phyloP scores from a whole-genome alignment of 35 echinoderm and acorn worm species.

The Nesometra sesokonis region DNA sequence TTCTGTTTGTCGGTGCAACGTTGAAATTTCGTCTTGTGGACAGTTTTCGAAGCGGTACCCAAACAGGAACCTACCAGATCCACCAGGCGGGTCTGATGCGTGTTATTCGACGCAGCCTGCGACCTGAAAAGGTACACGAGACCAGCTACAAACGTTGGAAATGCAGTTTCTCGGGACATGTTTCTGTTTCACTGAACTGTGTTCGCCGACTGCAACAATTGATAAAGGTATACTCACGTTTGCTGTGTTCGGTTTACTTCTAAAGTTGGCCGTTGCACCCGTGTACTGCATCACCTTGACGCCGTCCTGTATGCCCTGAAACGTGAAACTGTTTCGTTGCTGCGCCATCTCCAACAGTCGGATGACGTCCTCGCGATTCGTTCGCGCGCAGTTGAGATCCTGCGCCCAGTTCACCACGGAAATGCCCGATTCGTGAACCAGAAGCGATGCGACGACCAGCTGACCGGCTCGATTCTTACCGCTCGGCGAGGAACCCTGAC shows the following conservation, averaged over 20 bases:
- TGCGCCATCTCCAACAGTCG: background rate
- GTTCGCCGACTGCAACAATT: background rate
- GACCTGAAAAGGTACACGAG: background rate
- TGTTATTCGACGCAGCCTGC: background rate
- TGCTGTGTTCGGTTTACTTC: background rate
- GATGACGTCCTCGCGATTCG: background rate
- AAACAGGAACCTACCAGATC: background rate
- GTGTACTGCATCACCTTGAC: background rate
- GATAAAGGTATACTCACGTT: background rate
- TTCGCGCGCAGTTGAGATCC: background rate
- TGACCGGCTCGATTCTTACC: background rate
- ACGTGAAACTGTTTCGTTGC: background rate
- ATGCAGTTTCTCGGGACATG: background rate
- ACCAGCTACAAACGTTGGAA: background rate
- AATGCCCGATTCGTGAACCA: background rate
- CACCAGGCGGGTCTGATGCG: background rate
- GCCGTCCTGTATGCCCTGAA: background rate
- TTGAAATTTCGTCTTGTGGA: background rate
- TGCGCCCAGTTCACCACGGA: background rate
- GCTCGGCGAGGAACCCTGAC: background rate
- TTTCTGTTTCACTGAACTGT: too few species aligned
- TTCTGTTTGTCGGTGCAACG: background rate
- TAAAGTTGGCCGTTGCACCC: background rate
- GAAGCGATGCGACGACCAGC: background rate
- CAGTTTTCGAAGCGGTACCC: background rate